Percentiles rank a stretch among this genome's conserved stretches.
Evolutionary conservation across 1,140 invertebrate genomes (phyloP).

Genomic region (Aethina tumida): DNA sequence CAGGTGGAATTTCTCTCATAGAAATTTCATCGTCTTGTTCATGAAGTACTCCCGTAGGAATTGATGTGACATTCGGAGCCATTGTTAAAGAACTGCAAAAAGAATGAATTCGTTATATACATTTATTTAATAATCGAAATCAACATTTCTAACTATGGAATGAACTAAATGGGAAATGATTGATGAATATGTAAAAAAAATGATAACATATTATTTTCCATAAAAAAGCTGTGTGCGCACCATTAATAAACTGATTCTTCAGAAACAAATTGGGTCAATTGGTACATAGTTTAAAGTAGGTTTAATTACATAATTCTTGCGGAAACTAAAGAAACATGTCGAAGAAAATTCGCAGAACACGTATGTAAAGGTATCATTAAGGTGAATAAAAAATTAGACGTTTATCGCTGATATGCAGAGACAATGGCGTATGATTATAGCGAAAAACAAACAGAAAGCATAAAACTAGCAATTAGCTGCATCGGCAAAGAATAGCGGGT

Average conservation of each 20-base stretch:
- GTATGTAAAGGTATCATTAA: too few relatives aligned
- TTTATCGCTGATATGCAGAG: too few relatives aligned
- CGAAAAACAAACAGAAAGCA: too few relatives aligned
- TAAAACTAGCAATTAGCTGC: too few relatives aligned
- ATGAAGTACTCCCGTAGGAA: slow-evolving; percentile 26
- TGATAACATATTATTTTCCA: background rate
- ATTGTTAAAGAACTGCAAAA: slow-evolving; percentile 24
- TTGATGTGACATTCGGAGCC: slow-evolving; percentile 28
- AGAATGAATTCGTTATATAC: background rate
- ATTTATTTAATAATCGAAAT: background rate
- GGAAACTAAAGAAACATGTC: too few relatives aligned
- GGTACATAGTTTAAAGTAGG: too few relatives aligned
- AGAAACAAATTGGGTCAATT: too few relatives aligned
- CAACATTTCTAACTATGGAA: background rate
- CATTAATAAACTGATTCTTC: slow-evolving; percentile 58
- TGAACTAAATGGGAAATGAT: background rate
- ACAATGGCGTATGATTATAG: too few relatives aligned
- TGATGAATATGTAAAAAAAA: background rate
- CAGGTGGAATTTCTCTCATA: slow-evolving; percentile 9
- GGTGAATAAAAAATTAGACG: too few relatives aligned
- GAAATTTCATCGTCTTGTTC: slow-evolving; percentile 29
- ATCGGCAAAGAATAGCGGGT: too few relatives aligned
- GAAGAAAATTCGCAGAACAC: too few relatives aligned
- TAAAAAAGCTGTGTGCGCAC: slow-evolving; percentile 46
- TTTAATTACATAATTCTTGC: too few relatives aligned